Evolutionary conservation across 2,113 vertebrate genomes (phyloP).

Genomic region (Myocastor coypus): DNA sequence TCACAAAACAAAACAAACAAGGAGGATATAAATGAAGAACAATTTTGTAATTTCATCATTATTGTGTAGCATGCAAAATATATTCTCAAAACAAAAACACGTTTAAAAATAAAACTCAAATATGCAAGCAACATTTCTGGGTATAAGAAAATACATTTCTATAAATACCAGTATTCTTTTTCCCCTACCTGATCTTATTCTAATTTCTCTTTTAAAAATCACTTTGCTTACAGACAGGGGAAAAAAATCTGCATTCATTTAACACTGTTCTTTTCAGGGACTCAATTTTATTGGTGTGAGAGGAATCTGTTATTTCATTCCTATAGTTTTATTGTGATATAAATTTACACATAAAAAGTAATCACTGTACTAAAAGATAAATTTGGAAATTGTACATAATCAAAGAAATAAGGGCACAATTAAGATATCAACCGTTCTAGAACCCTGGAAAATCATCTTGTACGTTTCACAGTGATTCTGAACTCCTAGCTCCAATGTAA

Average conservation of each 20-base stretch:
- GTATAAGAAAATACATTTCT: background rate
- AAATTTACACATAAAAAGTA: background rate
- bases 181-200: background rate
- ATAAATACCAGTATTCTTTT: background rate
- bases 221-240: background rate
- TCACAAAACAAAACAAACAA: too few species aligned
- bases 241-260: background rate
- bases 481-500: background rate
- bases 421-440: background rate
- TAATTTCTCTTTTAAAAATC: background rate
- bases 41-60: background rate
- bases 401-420: background rate
- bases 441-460: background rate
- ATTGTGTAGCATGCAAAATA: background rate
- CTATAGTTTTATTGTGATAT: background rate
- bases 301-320: background rate
- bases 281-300: background rate
- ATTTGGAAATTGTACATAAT: background rate
- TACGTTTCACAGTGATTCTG: background rate
- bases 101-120: background rate
- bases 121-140: background rate
- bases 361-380: background rate
- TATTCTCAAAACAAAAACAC: background rate
- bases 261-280: background rate
- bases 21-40: too few species aligned